Evolutionary conservation across 2,113 vertebrate genomes (phyloP).

Genomic region (Toxostoma redivivum): DNA sequence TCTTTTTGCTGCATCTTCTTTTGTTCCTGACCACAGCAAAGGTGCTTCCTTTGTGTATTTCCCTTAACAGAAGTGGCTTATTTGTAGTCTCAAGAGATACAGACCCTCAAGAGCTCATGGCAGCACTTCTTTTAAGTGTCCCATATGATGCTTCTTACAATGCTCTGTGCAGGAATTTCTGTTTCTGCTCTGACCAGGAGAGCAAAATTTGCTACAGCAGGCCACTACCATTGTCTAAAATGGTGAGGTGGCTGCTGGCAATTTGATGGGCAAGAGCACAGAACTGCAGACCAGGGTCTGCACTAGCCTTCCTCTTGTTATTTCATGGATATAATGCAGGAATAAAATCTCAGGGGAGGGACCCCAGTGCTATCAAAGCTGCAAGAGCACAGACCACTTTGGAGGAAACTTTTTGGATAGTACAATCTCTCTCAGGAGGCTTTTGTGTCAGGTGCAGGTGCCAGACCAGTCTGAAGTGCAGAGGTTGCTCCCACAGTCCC

Average conservation of each 20-base stretch:
- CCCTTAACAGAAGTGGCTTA: not conserved
- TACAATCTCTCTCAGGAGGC: not conserved
- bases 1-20: not conserved
- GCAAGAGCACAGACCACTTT: not conserved
- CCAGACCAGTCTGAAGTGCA: not conserved
- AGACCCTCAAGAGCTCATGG: not conserved
- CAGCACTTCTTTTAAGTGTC: not conserved
- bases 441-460: not conserved
- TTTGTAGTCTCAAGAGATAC: not conserved
- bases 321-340: not conserved
- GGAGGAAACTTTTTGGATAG: not conserved
- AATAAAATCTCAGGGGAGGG: not conserved
- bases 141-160: not conserved
- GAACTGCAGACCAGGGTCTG: not conserved
- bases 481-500: slow-evolving; percentile 15
- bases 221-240: not conserved
- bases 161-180: not conserved
- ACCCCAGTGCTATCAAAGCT: not conserved
- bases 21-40: not conserved
- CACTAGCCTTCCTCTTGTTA: not conserved
- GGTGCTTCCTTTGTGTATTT: not conserved
- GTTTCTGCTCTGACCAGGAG: not conserved
- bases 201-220: not conserved
- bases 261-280: not conserved
- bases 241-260: not conserved